A percentile compares a stretch with the other conserved stretches of the same genome.
Conservation (phyloP, 2,888 invertebrate genomes). For the Micoletzkya japonica region DNA sequence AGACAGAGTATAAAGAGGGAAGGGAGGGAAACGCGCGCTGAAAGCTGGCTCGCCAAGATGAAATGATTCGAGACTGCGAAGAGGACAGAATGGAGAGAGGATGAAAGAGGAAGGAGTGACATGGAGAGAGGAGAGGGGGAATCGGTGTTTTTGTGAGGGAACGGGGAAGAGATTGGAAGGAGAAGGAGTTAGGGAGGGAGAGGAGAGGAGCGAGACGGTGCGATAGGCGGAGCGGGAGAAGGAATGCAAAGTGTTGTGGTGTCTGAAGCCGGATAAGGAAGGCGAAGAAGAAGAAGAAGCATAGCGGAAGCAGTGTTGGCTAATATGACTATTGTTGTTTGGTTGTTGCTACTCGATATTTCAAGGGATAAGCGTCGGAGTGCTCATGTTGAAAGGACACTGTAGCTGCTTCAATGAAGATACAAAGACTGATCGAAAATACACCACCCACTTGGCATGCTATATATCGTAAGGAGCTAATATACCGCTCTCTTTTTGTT, state of each 20-base stretch:
- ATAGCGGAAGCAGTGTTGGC: background rate
- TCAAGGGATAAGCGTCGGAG: too few relatives aligned
- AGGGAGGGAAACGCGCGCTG: background rate
- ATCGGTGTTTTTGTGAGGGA: slow-evolving; percentile 5
- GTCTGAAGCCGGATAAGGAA: background rate
- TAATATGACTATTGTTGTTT: too few relatives aligned
- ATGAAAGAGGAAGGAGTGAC: background rate
- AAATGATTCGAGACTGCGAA: too few relatives aligned
- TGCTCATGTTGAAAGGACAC: too few relatives aligned
- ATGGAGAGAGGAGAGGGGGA: slow-evolving; percentile 1
- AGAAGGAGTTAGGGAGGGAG: background rate
- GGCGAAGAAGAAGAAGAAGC: background rate
- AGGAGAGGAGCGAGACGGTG: background rate
- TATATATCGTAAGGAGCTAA: too few relatives aligned
- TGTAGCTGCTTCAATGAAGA: too few relatives aligned
- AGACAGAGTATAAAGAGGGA: background rate
- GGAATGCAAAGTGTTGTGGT: background rate
- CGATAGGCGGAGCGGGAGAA: slow-evolving; percentile 11
- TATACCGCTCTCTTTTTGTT: too few relatives aligned
- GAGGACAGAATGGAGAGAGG: slow-evolving; percentile 12
- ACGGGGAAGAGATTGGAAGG: background rate
- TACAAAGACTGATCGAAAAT: too few relatives aligned
- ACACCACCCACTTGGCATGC: too few relatives aligned
- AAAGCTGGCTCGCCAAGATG: background rate
- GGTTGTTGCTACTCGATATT: too few relatives aligned